These are phyloP conservation scores for Ectropis crepuscularia DNA, from an alignment of 2,888 invertebrate genomes.

Conservation along the genomic window DNA sequence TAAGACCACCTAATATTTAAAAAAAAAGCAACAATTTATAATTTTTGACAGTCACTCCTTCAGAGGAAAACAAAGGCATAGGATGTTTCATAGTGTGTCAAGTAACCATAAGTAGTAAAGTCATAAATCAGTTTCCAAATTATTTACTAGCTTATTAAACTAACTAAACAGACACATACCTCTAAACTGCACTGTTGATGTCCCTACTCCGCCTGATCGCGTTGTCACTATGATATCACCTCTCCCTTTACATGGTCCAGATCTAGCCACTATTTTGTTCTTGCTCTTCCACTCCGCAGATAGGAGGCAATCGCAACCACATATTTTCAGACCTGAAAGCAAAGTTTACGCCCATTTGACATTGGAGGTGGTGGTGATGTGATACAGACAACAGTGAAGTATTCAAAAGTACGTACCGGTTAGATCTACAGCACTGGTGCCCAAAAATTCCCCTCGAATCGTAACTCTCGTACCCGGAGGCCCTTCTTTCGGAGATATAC, in stretches of 20 bases:
- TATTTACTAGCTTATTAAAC: neutral
- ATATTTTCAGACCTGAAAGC: conserved; percentile 93
- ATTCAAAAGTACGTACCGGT: conserved; percentile 85
- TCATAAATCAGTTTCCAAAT: neutral
- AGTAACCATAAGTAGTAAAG: too few species aligned
- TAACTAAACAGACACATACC: conserved; percentile 68
- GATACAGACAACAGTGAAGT: neutral
- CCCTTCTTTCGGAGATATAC: conserved; percentile 99
- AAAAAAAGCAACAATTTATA: too few species aligned
- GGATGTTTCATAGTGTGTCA: too few species aligned
- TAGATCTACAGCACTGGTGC: conserved; percentile 92
- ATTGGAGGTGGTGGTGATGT: neutral
- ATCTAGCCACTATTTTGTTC: conserved; percentile 98
- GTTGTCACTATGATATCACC: conserved; percentile 97
- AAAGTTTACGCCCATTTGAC: conserved; percentile 29
- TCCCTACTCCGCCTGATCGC: conserved; percentile 93
- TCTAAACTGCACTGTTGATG: conserved; percentile 95
- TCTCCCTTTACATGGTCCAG: conserved; percentile 95
- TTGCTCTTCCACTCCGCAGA: conserved; percentile 99
- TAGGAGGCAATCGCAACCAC: conserved; percentile 96
- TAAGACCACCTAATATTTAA: too few species aligned
- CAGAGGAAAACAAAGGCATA: too few species aligned
- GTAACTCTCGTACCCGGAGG: conserved; percentile 98
- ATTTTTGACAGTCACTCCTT: too few species aligned
- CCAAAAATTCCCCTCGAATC: conserved; percentile 98